Base-by-base conservation (phyloP, 2,888 invertebrate species). In the Drosophila colorata region DNA sequence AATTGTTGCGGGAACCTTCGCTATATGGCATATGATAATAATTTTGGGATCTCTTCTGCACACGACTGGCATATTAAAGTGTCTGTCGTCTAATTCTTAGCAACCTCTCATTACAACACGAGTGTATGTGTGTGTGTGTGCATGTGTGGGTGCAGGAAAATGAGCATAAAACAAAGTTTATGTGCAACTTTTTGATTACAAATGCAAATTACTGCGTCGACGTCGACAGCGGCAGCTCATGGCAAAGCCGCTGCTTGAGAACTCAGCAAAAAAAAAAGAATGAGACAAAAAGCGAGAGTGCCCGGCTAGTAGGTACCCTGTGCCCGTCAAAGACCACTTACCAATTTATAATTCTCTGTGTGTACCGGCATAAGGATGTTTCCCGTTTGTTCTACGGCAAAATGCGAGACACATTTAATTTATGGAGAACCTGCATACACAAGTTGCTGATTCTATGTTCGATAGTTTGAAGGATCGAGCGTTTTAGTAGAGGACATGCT, bases 151-250 rank as follows among this genome's bases (percentile, higher is more conserved):
- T 61, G 72, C 58, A 65, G 69, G 78, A 73, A 76, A 76, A 78
- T 78, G 76, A 78, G 76, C 76, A 78, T 76, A 81, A 87, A 87
- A 87, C 80, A 83, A 83, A 83, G 88, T 88, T 83, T 79, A 86
- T 84, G 80, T 74, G 88, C 76, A 84, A 84, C 84, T 88, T 84
- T 84, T 88, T 84, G 84, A 84, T 87, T 84, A 84, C 88, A 86
- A 87, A 84, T 84, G 86, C 84, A 87, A 84, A 84, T 84, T 84
- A 84, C 84, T 85, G 57, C 82, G 67, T 72, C 74, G 49, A 46
- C 67, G 18, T 18, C 49, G 18, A 40, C 33, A 16, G 37, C 70
- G 9, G 28, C 33, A 20, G 33, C 44, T 47, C 38, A 47, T 20
- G 44, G 14, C 14, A 49, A 28, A 48, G 14, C 41, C 37, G 52